Percentiles rank a stretch among this genome's conserved stretches.
These are phyloP conservation scores for Atractosteus spatula DNA, from an alignment of 2,113 vertebrate genomes.

Conservation along the genomic window DNA sequence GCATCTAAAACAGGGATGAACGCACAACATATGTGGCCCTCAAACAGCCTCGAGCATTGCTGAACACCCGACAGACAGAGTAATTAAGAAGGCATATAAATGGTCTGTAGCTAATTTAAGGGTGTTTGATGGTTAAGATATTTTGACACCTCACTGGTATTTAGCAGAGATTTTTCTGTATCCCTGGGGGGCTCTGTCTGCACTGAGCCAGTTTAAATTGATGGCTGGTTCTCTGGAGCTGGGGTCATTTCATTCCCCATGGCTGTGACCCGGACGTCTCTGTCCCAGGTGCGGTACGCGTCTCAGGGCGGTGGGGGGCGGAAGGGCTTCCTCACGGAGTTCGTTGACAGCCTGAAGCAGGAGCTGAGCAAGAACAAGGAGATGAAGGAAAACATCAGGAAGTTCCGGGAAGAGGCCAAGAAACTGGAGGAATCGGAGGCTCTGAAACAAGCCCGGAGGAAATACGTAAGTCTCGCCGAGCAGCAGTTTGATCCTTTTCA, in stretches of 20 bases:
- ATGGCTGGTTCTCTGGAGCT: too few species aligned
- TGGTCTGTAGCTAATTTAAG: too few species aligned
- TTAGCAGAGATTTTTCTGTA: neutral
- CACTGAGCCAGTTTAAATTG: too few species aligned
- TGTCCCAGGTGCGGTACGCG: constrained; percentile 46
- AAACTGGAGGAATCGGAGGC: constrained; percentile 92
- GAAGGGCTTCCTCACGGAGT: constrained; percentile 87
- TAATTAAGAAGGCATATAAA: too few species aligned
- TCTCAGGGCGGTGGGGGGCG: constrained; percentile 64
- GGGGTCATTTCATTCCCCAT: too few species aligned
- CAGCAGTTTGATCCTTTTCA: neutral
- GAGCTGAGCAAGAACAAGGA: constrained; percentile 92
- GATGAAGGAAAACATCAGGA: constrained; percentile 94
- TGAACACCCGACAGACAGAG: too few species aligned
- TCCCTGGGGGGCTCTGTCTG: too few species aligned
- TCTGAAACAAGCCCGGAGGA: constrained; percentile 82
- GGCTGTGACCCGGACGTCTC: neutral
- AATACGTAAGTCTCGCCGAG: constrained; percentile 78
- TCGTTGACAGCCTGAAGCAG: constrained; percentile 89
- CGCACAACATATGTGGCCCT: too few species aligned
- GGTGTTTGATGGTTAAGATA: too few species aligned
- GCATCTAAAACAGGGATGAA: too few species aligned
- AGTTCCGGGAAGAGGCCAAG: constrained; percentile 88
- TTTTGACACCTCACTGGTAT: neutral
- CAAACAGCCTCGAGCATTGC: too few species aligned